Evolutionary conservation across 2,113 vertebrate genomes (phyloP).

Genomic region (Meleagris gallopavo): DNA sequence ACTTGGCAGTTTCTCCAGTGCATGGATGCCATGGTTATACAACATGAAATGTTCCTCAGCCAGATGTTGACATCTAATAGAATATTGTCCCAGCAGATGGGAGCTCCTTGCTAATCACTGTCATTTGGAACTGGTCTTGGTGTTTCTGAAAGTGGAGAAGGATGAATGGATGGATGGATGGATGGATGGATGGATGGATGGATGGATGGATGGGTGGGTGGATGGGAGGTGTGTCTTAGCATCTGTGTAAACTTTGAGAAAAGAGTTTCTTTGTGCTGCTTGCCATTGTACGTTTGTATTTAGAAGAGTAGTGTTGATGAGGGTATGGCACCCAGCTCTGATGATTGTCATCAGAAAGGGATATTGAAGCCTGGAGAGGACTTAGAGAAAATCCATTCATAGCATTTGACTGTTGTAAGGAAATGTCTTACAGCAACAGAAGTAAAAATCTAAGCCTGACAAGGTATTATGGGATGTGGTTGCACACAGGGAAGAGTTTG

Average conservation of each 20-base stretch:
- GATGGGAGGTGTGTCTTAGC: neutral
- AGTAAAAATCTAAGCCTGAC: neutral
- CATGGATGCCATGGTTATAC: rapidly evolving
- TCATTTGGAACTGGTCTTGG: neutral
- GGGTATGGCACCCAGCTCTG: neutral
- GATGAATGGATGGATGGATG: neutral
- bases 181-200: neutral
- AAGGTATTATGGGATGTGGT: neutral
- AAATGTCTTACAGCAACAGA: neutral
- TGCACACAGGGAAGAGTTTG: rapidly evolving
- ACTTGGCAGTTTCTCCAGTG: neutral
- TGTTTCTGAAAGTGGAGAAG: neutral
- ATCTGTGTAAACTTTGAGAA: neutral
- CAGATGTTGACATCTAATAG: neutral
- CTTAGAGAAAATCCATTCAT: neutral
- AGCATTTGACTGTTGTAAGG: neutral
- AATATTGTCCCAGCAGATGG: neutral
- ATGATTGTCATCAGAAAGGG: neutral
- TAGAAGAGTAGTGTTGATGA: neutral
- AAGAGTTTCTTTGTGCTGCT: neutral
- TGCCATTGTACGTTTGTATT: neutral
- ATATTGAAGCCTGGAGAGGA: neutral
- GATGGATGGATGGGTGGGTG: neutral
- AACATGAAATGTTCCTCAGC: neutral
- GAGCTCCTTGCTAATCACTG: neutral